phyloP scores from a whole-genome alignment of 2,113 vertebrate species.

The Boleophthalmus pectinirostris region DNA sequence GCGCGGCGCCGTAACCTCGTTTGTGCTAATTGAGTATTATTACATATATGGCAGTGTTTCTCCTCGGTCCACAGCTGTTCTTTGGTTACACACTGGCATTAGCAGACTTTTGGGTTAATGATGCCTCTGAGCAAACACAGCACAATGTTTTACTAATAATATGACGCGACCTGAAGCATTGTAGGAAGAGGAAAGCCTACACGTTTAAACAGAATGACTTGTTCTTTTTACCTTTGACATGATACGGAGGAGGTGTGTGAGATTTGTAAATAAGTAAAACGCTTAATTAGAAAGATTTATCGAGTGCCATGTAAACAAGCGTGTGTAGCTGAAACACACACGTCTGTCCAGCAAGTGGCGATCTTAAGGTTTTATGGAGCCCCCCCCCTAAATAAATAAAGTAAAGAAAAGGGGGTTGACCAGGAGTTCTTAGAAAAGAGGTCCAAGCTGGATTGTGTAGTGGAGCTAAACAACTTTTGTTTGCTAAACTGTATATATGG shows the following conservation, averaged over 20 bases:
- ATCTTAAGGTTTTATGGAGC: no score
- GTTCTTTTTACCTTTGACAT: background rate
- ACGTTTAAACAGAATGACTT: background rate
- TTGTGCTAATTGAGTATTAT: slow-evolving; percentile 12
- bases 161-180: background rate
- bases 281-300: background rate
- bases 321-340: no score
- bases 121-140: background rate
- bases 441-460: no score
- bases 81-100: background rate
- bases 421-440: no score
- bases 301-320: no score
- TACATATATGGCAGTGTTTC: background rate
- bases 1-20: background rate
- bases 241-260: background rate
- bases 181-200: background rate
- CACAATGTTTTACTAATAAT: background rate
- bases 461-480: no score
- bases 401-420: no score
- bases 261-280: background rate
- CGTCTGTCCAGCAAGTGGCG: no score
- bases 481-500: no score
- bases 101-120: background rate
- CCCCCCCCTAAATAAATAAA: no score
- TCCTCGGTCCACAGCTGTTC: slow-evolving; percentile 4